Base-by-base conservation (phyloP, 1,140 invertebrate species). In the Achroia grisella region DNA sequence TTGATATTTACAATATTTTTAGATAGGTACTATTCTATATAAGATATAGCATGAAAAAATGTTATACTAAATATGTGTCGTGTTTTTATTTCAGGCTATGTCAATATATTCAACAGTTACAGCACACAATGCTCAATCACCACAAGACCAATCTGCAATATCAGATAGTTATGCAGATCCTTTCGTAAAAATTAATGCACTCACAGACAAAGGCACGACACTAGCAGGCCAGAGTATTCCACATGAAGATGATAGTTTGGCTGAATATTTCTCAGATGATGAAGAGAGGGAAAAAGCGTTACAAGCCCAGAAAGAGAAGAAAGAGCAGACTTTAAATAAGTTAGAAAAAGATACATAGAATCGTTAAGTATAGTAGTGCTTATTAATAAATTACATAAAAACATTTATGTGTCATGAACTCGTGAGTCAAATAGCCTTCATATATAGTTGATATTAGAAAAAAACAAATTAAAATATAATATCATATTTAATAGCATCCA, bases 21-120 rank as follows among this genome's bases (percentile, higher is more conserved):
- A n/a, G n/a, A n/a, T n/a, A n/a, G n/a, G n/a, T n/a, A n/a, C n/a
- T n/a, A n/a, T n/a, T n/a, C n/a, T n/a, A n/a, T n/a, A n/a, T n/a
- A n/a, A n/a, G n/a, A n/a, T n/a, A n/a, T n/a, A n/a, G n/a, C n/a
- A n/a, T n/a, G n/a, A n/a, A n/a, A n/a, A n/a, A n/a, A n/a, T n/a
- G n/a, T n/a, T n/a, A n/a, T n/a, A n/a, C n/a, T n/a, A n/a, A n/a
- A n/a, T n/a, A n/a, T n/a, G n/a, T n/a, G n/a, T n/a, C n/a, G n/a
- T n/a, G n/a, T 6, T 3, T 23, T 44, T 9, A 42, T 87, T 88
- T 9, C 61, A 93, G 90, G 91, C 91, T 4, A 88, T 93, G 88
- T 83, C 89, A 29, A 92, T 92, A 63, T 93, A 92, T 67, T 90
- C 91, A 40, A 89, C 89, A 48, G 86, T 93, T n/a, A 77, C 88